Evolutionary conservation across 2,797 vertebrate genomes (phyloP).

Genomic region (Enteromius thamalakanensis): DNA sequence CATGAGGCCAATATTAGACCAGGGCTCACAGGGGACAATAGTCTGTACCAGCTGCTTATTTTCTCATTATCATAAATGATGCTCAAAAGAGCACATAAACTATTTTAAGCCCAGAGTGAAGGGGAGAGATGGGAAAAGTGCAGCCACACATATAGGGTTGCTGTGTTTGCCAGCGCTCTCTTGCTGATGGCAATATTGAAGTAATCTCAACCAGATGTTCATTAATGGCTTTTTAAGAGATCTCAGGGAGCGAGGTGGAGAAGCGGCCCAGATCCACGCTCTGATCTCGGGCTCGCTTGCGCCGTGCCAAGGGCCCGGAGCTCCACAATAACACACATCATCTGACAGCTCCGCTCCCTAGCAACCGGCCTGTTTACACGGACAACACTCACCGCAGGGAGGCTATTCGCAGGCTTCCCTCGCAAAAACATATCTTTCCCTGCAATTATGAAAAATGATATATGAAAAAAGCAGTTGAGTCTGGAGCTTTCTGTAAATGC

Average conservation of each 20-base stretch:
- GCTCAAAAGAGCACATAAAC: slow-evolving; percentile 42
- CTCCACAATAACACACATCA: slow-evolving; percentile 52
- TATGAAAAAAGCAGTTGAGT: slow-evolving; percentile 1
- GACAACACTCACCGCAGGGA: slow-evolving; percentile 45
- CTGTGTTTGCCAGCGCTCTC: slow-evolving; percentile 39
- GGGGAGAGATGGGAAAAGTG: slow-evolving; percentile 43
- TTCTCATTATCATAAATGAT: slow-evolving; percentile 48
- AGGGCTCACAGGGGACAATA: slow-evolving; percentile 16
- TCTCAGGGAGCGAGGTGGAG: slow-evolving; percentile 51
- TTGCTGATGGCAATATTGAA: slow-evolving; percentile 49
- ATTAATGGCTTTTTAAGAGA: slow-evolving; percentile 63
- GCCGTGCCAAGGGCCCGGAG: slow-evolving; percentile 36
- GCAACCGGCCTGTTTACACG: slow-evolving; percentile 57
- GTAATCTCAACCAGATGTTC: slow-evolving; percentile 63
- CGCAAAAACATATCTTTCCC: slow-evolving; percentile 15
- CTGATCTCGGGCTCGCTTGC: slow-evolving; percentile 52
- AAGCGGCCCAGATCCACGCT: slow-evolving; percentile 44
- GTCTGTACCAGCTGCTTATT: slow-evolving; percentile 49
- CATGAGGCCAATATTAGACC: slow-evolving; percentile 23
- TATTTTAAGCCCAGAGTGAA: slow-evolving; percentile 50
- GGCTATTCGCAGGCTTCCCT: slow-evolving; percentile 17
- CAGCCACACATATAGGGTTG: slow-evolving; percentile 36
- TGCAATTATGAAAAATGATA: slow-evolving; percentile 46
- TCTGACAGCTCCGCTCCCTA: slow-evolving; percentile 52
- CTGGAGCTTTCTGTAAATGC: slow-evolving; percentile 11